A percentile compares a stretch with the other conserved stretches of the same genome.
These are phyloP conservation scores for Manduca sexta DNA, from an alignment of 1,140 invertebrate species.

Conservation along the genomic window DNA sequence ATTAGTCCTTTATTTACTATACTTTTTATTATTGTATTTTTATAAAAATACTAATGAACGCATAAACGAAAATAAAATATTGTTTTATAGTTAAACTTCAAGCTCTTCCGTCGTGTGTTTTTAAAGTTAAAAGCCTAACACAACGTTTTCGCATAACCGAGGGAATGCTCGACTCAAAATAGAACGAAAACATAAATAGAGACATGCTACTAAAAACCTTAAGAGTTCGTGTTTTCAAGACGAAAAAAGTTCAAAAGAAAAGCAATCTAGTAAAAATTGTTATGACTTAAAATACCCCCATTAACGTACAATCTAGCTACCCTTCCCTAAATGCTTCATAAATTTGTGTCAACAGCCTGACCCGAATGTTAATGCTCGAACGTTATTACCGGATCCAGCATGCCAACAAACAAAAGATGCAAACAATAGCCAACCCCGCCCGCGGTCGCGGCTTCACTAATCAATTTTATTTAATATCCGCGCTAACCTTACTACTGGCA, in stretches of 20 bases:
- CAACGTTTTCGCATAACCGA: slow-evolving; percentile 1
- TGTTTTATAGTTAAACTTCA: too few species aligned
- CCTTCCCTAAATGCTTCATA: slow-evolving; percentile 46
- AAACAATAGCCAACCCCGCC: slow-evolving; percentile 35
- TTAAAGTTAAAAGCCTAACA: not conserved
- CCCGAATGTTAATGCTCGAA: slow-evolving; percentile 58
- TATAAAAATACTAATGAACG: too few species aligned
- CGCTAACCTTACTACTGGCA: not conserved
- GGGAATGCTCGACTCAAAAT: too few species aligned
- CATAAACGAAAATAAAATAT: too few species aligned
- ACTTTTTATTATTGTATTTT: too few species aligned
- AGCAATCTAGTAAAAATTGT: not conserved
- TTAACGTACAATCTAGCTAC: slow-evolving; percentile 33
- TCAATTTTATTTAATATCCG: slow-evolving; percentile 13
- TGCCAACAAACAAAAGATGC: slow-evolving; percentile 50
- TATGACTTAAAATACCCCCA: not conserved
- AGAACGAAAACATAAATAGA: too few species aligned
- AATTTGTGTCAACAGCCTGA: slow-evolving; percentile 60
- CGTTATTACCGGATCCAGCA: slow-evolving; percentile 48
- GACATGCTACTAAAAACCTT: too few species aligned
- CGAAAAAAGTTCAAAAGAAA: not conserved
- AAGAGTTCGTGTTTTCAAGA: not conserved
- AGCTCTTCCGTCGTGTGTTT: too few species aligned
- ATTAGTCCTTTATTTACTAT: too few species aligned
- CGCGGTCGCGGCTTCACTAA: slow-evolving; percentile 9